Base-by-base conservation (phyloP, 1,140 invertebrate genomes). In the Ips typographus region DNA sequence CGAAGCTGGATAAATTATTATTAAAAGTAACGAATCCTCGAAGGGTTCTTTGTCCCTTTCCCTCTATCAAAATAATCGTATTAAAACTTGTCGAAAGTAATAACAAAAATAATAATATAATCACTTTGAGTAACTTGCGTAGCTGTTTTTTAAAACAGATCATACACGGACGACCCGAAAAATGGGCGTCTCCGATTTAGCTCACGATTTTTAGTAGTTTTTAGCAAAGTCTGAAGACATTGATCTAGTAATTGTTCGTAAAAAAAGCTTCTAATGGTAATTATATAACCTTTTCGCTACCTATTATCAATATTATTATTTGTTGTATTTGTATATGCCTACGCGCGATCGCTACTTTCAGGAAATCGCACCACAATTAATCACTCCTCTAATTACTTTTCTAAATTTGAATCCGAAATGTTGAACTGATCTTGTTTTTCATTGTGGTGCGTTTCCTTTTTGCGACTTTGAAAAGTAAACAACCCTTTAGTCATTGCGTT, bases 231-330 rank as follows among this genome's bases (percentile, higher is more conserved):
- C 41, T 51, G 4, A 43, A 71, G 73, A 71, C 66, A 44, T 58
- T 59, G 66, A 52, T 65, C 64, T 73, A 67, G 72, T 72, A 71
- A 71, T 65, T 73, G 72, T 71, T 73, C 72, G 66, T 73, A 65
- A 73, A 65, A 61, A 61, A 73, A 61, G 67, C 71, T 61, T 72
- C 71, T 68, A 63, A 68, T 65, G 53, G 58, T 74, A 70, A 64
- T 65, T 63, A 51, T 60, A 72, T 72, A 43, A 67, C 59, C 71
- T 56, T 73, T 67, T 64, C 69, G 60, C 67, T 70, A 67, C 49
- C 58, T 69, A 65, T 65, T 61, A 36, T 53, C 7, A 36, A 53
- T 53, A 53, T 55, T 55, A 37, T 55, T 55, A 55, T 37, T 55
- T 2, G 36, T 22, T 2, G 37, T 55, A 22, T 49, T 8, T 49